Percentiles rank a stretch among this genome's conserved stretches.
phyloP scores from a whole-genome alignment of 2,888 invertebrate genomes.

The Sarcophaga variegata region DNA sequence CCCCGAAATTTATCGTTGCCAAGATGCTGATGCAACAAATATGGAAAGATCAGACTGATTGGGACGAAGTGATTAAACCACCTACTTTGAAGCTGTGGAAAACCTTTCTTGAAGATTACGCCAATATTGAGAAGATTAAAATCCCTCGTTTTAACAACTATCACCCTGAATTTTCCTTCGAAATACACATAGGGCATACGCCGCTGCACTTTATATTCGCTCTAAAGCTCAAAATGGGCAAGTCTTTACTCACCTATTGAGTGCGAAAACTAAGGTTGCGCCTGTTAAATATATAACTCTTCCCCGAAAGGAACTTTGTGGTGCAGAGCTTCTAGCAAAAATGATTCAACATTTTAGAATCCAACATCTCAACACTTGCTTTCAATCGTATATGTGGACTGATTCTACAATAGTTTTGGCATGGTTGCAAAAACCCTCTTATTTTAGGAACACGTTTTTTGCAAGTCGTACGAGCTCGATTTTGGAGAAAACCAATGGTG shows the following conservation, averaged over 20 bases:
- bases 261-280: constrained; percentile 47
- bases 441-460: constrained; percentile 50
- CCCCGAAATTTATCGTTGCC: too few relatives aligned
- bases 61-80: not conserved
- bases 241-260: constrained; percentile 33
- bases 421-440: constrained; percentile 40
- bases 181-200: constrained; percentile 34
- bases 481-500: constrained; percentile 1
- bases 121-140: not conserved
- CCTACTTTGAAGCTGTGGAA: not conserved
- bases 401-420: not conserved
- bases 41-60: not conserved
- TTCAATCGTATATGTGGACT: not conserved
- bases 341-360: constrained; percentile 4
- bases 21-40: not conserved
- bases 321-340: constrained; percentile 15
- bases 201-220: constrained; percentile 30
- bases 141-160: not conserved
- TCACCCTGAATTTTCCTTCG: not conserved
- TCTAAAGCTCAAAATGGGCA: constrained; percentile 3
- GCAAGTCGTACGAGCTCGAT: constrained; percentile 50
- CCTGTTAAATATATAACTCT: constrained; percentile 21
- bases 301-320: not conserved
- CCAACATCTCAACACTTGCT: not conserved
- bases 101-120: constrained; percentile 3